A percentile compares a stretch with the other conserved stretches of the same genome.
Evolutionary conservation across 1,140 invertebrate species (phyloP).

Genomic region (Brachionus rubens): DNA sequence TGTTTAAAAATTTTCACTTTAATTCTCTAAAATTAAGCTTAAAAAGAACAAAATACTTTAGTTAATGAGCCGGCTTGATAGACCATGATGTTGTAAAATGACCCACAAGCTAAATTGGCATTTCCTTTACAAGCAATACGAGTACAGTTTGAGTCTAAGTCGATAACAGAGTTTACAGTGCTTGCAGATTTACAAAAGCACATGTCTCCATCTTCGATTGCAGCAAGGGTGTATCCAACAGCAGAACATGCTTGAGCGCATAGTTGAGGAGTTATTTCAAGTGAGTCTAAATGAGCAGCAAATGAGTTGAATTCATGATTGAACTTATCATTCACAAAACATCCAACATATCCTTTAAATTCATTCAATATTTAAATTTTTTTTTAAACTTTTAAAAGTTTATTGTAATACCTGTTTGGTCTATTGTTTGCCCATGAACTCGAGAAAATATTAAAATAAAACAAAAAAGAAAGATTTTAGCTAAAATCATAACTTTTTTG

Average conservation of each 20-base stretch:
- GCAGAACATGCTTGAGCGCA: constrained; percentile 9
- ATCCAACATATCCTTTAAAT: not conserved
- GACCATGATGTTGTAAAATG: not conserved
- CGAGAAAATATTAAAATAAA: too few species aligned
- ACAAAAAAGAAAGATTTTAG: too few species aligned
- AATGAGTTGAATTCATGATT: constrained; percentile 11
- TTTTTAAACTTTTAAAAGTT: too few species aligned
- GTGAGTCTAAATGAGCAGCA: constrained; percentile 12
- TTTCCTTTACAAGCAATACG: not conserved
- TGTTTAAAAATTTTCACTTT: not conserved
- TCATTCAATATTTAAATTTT: too few species aligned
- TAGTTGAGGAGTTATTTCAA: not conserved
- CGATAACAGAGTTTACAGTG: not conserved
- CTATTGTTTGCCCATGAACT: too few species aligned
- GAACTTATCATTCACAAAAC: not conserved
- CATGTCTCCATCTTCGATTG: constrained; percentile 24
- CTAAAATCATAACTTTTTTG: too few species aligned
- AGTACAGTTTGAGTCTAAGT: not conserved
- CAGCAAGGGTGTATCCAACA: constrained; percentile 20
- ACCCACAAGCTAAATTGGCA: not conserved
- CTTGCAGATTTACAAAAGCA: constrained; percentile 6
- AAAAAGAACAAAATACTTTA: too few species aligned
- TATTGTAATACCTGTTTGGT: too few species aligned
- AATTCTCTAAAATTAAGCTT: not conserved
- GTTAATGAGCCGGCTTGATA: not conserved